A percentile compares a stretch with the other conserved stretches of the same genome.
phyloP scores from a whole-genome alignment of 2,797 vertebrate genomes.

The Ctenopoma kingsleyae region DNA sequence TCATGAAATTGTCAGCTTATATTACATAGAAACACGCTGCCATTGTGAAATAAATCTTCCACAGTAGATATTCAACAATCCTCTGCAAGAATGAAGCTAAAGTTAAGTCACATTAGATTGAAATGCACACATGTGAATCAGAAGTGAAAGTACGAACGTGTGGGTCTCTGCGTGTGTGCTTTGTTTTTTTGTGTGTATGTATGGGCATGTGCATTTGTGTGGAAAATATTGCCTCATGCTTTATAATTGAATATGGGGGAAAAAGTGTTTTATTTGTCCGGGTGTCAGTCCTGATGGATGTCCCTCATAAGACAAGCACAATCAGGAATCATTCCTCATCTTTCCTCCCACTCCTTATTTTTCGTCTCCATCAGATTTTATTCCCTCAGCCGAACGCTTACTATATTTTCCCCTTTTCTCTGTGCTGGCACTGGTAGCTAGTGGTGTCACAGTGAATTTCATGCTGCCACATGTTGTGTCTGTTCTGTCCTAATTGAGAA shows the following conservation, averaged over 20 bases:
- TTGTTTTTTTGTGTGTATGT: neutral
- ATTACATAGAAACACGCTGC: constrained; percentile 45
- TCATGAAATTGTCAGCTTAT: constrained; percentile 65
- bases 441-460: constrained; percentile 69
- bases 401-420: neutral
- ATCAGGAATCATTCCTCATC: constrained; percentile 84
- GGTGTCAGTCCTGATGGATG: constrained; percentile 84
- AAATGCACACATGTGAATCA: constrained; percentile 13
- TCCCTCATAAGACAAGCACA: constrained; percentile 84
- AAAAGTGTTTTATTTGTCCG: constrained; percentile 77
- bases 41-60: constrained; percentile 54
- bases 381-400: constrained; percentile 55
- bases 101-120: constrained; percentile 52
- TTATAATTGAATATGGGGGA: constrained; percentile 76
- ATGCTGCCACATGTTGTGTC: constrained; percentile 58
- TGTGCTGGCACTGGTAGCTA: constrained; percentile 43
- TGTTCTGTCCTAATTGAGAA: constrained; percentile 68
- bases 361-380: constrained; percentile 71
- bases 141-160: neutral
- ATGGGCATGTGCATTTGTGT: constrained; percentile 23
- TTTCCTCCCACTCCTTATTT: constrained; percentile 72
- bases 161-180: neutral
- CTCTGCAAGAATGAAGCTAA: constrained; percentile 44
- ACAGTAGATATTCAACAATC: constrained; percentile 55
- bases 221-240: constrained; percentile 25